Conservation (phyloP, 2,797 vertebrate genomes). For the Florisuga fusca region DNA sequence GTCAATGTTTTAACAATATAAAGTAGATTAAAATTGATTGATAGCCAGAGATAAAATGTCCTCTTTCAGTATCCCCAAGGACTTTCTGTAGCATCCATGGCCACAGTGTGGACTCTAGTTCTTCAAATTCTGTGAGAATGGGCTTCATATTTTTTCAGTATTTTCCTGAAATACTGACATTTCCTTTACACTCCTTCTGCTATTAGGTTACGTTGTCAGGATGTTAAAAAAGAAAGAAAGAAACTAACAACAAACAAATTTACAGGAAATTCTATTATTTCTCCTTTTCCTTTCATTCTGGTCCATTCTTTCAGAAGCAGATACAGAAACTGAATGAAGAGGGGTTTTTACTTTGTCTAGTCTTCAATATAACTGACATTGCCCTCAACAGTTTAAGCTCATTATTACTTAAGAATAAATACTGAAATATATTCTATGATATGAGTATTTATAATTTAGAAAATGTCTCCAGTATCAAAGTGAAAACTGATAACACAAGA, state of each 20-base stretch:
- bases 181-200: background rate
- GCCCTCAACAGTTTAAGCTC: background rate
- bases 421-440: background rate
- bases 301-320: background rate
- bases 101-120: background rate
- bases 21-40: background rate
- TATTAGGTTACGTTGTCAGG: background rate
- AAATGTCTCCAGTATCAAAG: background rate
- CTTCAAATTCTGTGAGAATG: background rate
- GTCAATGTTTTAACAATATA: background rate
- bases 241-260: background rate
- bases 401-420: background rate
- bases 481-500: background rate
- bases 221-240: background rate
- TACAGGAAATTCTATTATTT: background rate
- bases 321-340: background rate
- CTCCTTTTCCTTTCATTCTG: background rate
- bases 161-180: background rate
- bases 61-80: background rate
- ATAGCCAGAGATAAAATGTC: background rate
- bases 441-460: background rate
- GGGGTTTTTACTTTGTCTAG: accelerated
- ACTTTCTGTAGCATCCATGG: background rate
- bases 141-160: background rate
- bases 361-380: background rate